Percentiles rank a stretch among this genome's conserved stretches.
phyloP scores from a whole-genome alignment of 2,888 invertebrate genomes.

The Drosophila putrida region DNA sequence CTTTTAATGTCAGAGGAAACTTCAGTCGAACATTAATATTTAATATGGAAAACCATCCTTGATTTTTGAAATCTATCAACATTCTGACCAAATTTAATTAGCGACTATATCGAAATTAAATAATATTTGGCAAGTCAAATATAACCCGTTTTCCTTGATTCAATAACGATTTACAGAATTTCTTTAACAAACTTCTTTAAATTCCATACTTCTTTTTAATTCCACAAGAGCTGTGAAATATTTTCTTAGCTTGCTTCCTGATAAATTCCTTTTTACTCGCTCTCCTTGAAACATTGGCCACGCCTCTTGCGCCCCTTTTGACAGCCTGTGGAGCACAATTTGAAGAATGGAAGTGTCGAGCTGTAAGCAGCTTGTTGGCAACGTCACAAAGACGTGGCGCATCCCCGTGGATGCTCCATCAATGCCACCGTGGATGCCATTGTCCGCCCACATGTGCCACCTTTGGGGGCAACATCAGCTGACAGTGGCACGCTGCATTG shows the following conservation, averaged over 20 bases:
- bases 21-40: too few relatives aligned
- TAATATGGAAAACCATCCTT: too few relatives aligned
- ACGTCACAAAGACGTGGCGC: constrained; percentile 22
- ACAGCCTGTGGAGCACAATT: constrained; percentile 17
- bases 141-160: too few relatives aligned
- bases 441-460: neutral
- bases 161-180: too few relatives aligned
- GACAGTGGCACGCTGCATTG: constrained; percentile 23
- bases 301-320: constrained; percentile 6
- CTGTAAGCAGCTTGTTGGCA: constrained; percentile 28
- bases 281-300: constrained; percentile 16
- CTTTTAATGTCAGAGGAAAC: too few relatives aligned
- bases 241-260: constrained; percentile 1
- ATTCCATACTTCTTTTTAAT: neutral
- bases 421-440: constrained; percentile 27
- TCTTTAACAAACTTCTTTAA: neutral
- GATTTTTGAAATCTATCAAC: too few relatives aligned
- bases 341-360: constrained; percentile 30
- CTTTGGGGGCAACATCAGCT: constrained; percentile 22
- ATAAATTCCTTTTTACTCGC: neutral
- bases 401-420: constrained; percentile 27
- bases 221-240: too few relatives aligned
- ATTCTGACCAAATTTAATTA: too few relatives aligned
- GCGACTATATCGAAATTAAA: too few relatives aligned
- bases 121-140: too few relatives aligned